Conservation (phyloP, 1,140 invertebrate species). For the Rhyacophila brunnea region DNA sequence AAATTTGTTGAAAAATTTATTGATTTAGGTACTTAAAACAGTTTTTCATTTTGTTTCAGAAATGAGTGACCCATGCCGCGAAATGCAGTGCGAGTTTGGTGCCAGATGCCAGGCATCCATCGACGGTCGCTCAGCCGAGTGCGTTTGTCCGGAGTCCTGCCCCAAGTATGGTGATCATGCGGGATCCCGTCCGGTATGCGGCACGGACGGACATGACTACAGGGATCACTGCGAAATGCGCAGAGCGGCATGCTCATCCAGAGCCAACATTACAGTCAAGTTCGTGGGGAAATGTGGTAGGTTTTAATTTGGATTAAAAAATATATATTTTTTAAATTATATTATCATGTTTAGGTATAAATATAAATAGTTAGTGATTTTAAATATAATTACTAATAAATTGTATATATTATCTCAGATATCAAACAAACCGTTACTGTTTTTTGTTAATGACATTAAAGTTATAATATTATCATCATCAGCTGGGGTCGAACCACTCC, state of each 20-base stretch:
- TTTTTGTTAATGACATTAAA: no score
- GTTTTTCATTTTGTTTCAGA: conserved; percentile 58
- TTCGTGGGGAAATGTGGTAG: conserved; percentile 89
- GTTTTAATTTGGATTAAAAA: no score
- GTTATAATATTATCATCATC: no score
- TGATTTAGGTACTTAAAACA: no score
- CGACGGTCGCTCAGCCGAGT: conserved; percentile 72
- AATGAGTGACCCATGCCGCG: conserved; percentile 73
- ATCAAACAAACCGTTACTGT: no score
- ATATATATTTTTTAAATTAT: no score
- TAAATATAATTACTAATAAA: no score
- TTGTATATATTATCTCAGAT: no score
- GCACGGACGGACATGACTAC: conserved; percentile 72
- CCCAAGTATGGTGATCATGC: conserved; percentile 78
- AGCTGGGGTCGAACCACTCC: no score
- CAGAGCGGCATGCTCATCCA: conserved; percentile 69
- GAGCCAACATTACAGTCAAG: conserved; percentile 78
- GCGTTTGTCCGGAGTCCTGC: conserved; percentile 74
- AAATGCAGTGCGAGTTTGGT: conserved; percentile 71
- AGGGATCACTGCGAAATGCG: conserved; percentile 79
- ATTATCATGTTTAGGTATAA: no score
- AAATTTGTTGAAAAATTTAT: no score
- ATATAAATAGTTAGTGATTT: no score
- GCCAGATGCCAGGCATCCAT: conserved; percentile 71
- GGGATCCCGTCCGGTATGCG: conserved; percentile 72